Base-by-base conservation (phyloP, 2,113 vertebrate species). In the Syrmaticus mikado region DNA sequence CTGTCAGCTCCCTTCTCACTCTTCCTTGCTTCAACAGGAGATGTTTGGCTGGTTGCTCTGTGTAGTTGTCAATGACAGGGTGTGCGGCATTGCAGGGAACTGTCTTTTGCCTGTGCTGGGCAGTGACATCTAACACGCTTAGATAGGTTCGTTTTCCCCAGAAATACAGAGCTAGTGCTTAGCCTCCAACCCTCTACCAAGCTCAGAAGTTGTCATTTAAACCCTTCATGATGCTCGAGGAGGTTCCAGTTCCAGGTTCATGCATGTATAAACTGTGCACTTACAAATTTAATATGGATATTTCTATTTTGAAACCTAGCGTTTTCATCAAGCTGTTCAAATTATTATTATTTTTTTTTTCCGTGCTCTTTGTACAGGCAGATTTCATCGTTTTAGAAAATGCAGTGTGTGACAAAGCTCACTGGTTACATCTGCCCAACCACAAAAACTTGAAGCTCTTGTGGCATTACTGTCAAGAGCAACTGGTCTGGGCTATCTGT, bases 51-150 rank as follows among this genome's bases (percentile, higher is more conserved):
- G 1, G 28, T 57, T 36, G 5, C 28, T 87, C 41, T 67, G 9
- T 64, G 4, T 46, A 27, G 57, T 10, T 28, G 28, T 34, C 34
- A 22, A 3, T 34, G 30, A 24, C 1, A 1, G 27, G 28, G 53
- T 13, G 0, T 27, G 15, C 40, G 2, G 2, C 36, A 40, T 71
- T 32, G 66, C 22, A 43, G 43, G 28, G 13, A 52, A 17, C 32
- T 30, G 32, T 50, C 34, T 64, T 82, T 48, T 70, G 28, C 22
- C 34, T 24, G 4, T 16, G 0, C 28, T 22, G 16, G 19, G 8
- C 46, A 46, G 14, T 0, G 0, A 32, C 16, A 10, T 43, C 46
- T 34, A 41, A 6, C 4, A 0, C n/a, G 13, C 4, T 38, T 34
- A 58, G 19, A 28, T 15, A 43, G 41, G 41, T 25, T 85, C 58